A percentile compares a stretch with the other conserved stretches of the same genome.
Evolutionary conservation across 2,797 vertebrate genomes (phyloP).

Genomic region (Pipistrellus nathusii): DNA sequence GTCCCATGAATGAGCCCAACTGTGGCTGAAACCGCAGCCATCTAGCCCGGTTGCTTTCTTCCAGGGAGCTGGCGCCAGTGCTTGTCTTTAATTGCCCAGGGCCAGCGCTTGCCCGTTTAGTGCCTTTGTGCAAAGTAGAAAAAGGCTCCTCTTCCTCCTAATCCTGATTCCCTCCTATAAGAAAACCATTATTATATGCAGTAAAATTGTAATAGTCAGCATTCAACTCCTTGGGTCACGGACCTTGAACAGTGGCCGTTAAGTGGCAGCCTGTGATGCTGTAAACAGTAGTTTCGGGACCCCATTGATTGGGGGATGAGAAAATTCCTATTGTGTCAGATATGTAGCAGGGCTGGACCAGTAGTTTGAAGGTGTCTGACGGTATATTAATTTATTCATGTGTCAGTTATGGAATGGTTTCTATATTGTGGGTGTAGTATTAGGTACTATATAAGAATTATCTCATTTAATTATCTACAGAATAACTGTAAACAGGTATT

Average conservation of each 20-base stretch:
- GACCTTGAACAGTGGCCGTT: neutral
- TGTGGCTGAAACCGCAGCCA: neutral
- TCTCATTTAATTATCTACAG: neutral
- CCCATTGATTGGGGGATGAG: neutral
- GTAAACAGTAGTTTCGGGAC: neutral
- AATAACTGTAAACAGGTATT: neutral
- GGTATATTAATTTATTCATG: neutral
- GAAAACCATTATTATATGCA: neutral
- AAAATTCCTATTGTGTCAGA: neutral
- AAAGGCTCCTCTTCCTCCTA: neutral
- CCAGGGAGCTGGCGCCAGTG: constrained; percentile 47
- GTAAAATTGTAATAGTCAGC: neutral
- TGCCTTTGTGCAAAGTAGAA: constrained; percentile 54
- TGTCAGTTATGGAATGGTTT: neutral
- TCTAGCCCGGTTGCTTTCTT: constrained; percentile 47
- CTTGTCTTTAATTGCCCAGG: constrained; percentile 36
- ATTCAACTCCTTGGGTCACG: neutral
- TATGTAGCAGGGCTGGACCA: neutral
- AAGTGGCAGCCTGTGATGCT: neutral
- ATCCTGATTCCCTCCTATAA: neutral
- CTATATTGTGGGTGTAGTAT: neutral
- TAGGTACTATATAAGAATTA: neutral
- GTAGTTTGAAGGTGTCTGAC: neutral
- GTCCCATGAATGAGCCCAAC: constrained; percentile 44
- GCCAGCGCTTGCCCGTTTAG: neutral